phyloP scores from a whole-genome alignment of 2,797 vertebrate genomes.

The Pantherophis alleghaniensis region DNA sequence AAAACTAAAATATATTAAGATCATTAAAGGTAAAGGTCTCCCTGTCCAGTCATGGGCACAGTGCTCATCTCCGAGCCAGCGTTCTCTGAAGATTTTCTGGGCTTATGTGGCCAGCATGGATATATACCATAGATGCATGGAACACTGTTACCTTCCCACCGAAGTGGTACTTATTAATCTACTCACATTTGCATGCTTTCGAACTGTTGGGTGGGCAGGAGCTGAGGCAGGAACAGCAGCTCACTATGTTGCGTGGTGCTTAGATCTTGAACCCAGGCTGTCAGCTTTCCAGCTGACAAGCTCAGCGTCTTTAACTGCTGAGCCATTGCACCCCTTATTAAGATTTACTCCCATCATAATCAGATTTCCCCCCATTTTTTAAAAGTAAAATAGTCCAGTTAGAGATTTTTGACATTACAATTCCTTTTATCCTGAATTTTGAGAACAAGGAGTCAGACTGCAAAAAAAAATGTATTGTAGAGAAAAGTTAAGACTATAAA shows the following conservation, averaged over 20 bases:
- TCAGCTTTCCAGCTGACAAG: background rate
- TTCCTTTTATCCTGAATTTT: background rate
- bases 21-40: background rate
- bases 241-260: background rate
- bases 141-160: background rate
- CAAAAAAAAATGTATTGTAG: background rate
- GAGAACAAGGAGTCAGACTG: background rate
- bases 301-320: background rate
- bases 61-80: background rate
- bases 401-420: background rate
- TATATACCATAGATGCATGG: background rate
- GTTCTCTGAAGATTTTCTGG: background rate
- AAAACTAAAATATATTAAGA: background rate
- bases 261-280: background rate
- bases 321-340: background rate
- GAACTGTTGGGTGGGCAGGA: background rate
- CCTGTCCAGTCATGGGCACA: background rate
- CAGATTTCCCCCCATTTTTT: background rate
- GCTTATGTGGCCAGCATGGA: background rate
- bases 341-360: background rate
- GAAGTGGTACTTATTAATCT: background rate
- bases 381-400: background rate
- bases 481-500: background rate
- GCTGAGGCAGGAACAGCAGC: background rate
- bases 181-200: background rate